Conservation (phyloP, 53 echinoderm and acorn worm genomes). For the Holothuria scabra region DNA sequence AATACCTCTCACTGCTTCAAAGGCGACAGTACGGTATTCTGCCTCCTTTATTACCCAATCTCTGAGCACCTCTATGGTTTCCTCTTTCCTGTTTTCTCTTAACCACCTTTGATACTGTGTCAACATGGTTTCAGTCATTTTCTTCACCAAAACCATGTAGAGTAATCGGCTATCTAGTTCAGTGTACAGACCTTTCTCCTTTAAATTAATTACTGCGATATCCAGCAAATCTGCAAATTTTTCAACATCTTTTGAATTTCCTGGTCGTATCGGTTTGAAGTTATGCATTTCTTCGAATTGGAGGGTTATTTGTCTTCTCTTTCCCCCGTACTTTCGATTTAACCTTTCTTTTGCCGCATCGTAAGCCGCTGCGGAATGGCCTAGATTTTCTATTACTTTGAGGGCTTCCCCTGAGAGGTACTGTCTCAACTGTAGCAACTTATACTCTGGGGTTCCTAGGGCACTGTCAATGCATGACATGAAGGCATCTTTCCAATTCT, state of each 20-base stretch:
- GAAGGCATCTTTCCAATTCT: conserved; percentile 36
- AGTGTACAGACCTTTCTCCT: conserved; percentile 7
- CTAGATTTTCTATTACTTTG: too few species aligned
- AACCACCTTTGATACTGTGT: conserved; percentile 34
- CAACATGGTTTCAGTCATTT: conserved; percentile 35
- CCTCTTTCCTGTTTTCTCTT: neutral
- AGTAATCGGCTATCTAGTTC: conserved; percentile 30
- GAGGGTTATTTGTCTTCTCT: conserved; percentile 25
- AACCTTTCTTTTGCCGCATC: conserved; percentile 42
- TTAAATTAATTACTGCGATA: conserved; percentile 40
- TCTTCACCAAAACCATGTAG: conserved; percentile 15
- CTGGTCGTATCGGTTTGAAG: conserved; percentile 38
- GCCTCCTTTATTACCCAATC: conserved; percentile 7
- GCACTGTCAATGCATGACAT: conserved; percentile 29
- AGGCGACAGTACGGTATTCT: too few species aligned
- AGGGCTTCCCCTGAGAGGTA: conserved; percentile 35
- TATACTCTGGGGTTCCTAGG: conserved; percentile 19
- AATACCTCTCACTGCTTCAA: neutral
- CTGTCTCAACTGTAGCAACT: conserved; percentile 25
- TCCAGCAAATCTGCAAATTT: conserved; percentile 48
- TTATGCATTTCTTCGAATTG: too few species aligned
- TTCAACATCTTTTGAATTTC: conserved; percentile 35
- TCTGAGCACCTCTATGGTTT: conserved; percentile 8
- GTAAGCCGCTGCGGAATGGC: conserved; percentile 42
- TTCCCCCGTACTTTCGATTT: conserved; percentile 26